Evolutionary conservation across 2,113 vertebrate genomes (phyloP).

Genomic region (Stigmatopora nigra): DNA sequence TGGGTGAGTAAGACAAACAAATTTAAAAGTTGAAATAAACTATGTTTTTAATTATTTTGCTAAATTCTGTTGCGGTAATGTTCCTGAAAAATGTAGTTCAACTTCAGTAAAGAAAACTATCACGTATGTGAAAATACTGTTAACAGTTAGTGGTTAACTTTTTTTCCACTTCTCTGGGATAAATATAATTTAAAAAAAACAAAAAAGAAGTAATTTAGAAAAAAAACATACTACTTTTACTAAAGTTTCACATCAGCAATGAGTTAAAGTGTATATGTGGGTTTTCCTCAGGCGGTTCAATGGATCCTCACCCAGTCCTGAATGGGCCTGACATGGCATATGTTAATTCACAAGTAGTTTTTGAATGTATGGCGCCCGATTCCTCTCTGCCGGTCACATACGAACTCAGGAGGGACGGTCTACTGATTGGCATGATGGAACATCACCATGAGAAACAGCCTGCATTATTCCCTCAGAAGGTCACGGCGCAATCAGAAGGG

Average conservation of each 20-base stretch:
- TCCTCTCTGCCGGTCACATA: slow-evolving; percentile 40
- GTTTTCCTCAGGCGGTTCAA: slow-evolving; percentile 38
- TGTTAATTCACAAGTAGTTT: slow-evolving; percentile 29
- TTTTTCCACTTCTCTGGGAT: too few species aligned
- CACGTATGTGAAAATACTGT: neutral
- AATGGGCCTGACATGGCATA: slow-evolving; percentile 58
- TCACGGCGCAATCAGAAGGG: slow-evolving; percentile 37
- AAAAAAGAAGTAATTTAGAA: too few species aligned
- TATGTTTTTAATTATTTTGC: neutral
- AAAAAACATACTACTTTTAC: neutral
- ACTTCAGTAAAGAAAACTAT: neutral
- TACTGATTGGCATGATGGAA: neutral
- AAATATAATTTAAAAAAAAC: too few species aligned
- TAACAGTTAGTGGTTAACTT: neutral
- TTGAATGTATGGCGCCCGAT: slow-evolving; percentile 37
- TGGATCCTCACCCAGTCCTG: slow-evolving; percentile 25
- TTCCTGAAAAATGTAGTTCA: neutral
- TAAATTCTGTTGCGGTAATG: neutral
- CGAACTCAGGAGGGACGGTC: slow-evolving; percentile 37
- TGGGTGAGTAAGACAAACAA: slow-evolving; percentile 53
- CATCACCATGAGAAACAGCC: slow-evolving; percentile 4
- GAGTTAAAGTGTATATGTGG: neutral
- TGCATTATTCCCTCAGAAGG: slow-evolving; percentile 36
- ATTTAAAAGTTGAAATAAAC: neutral
- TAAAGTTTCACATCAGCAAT: neutral